phyloP scores from a whole-genome alignment of 2,797 vertebrate genomes.

The Enteromius argenteus region DNA sequence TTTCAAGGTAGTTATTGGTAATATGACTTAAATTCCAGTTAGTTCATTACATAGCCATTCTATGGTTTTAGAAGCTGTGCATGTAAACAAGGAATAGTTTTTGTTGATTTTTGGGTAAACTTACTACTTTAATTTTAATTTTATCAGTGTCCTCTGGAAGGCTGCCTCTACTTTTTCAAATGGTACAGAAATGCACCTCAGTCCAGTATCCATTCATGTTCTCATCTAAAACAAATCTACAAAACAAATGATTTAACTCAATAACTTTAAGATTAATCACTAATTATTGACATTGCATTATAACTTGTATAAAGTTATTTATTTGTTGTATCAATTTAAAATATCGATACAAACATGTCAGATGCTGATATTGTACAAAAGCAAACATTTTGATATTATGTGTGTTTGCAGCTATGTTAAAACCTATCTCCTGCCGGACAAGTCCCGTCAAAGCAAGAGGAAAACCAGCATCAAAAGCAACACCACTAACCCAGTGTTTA shows the following conservation, averaged over 20 bases:
- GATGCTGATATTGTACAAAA: neutral
- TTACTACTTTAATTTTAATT: neutral
- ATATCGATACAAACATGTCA: neutral
- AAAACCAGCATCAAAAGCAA: conserved; percentile 95
- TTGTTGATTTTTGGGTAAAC: neutral
- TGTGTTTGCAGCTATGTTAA: conserved; percentile 89
- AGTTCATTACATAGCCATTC: too few species aligned
- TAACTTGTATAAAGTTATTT: neutral
- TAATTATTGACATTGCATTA: neutral
- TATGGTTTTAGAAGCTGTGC: neutral
- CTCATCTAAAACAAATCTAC: neutral
- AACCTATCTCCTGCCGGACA: conserved; percentile 95
- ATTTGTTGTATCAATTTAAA: neutral
- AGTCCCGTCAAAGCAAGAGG: conserved; percentile 92
- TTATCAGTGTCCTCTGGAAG: neutral
- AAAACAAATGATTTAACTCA: neutral
- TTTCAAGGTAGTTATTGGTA: neutral
- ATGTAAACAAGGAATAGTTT: too few species aligned
- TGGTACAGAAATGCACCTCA: neutral
- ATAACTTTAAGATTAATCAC: neutral
- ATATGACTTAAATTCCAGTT: neutral
- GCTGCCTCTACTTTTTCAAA: neutral
- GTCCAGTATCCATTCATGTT: neutral
- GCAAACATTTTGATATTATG: neutral
- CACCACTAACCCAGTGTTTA: conserved; percentile 91